These are phyloP conservation scores for Macropis europaea DNA, from an alignment of 2,888 invertebrate species.

Conservation along the genomic window DNA sequence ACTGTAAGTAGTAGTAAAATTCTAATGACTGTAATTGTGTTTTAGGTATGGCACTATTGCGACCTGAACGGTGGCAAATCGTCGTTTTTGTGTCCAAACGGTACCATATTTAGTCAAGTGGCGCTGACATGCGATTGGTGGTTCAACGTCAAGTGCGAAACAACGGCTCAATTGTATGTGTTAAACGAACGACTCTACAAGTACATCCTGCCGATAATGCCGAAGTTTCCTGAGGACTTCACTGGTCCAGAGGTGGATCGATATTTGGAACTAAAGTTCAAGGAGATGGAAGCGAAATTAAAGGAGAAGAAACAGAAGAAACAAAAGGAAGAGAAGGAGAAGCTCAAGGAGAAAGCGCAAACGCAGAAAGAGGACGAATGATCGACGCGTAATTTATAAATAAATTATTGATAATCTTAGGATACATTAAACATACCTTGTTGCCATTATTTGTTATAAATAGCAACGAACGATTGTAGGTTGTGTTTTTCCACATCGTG, in stretches of 20 bases:
- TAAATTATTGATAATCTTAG: slow-evolving; percentile 29
- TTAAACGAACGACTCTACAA: slow-evolving; percentile 94
- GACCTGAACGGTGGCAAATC: slow-evolving; percentile 94
- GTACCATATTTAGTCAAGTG: slow-evolving; percentile 94
- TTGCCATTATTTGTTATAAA: slow-evolving; percentile 63
- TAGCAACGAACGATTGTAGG: slow-evolving; percentile 31
- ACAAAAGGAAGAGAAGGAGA: slow-evolving; percentile 69
- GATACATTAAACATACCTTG: slow-evolving; percentile 47
- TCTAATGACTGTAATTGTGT: slow-evolving; percentile 48
- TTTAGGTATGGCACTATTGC: slow-evolving; percentile 94
- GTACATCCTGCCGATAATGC: slow-evolving; percentile 91
- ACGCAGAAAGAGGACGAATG: slow-evolving; percentile 36
- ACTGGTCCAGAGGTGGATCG: slow-evolving; percentile 93
- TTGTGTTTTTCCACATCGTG: neutral
- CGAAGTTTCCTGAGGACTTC: slow-evolving; percentile 94
- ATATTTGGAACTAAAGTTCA: slow-evolving; percentile 90
- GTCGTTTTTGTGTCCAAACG: slow-evolving; percentile 93
- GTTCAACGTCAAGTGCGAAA: slow-evolving; percentile 93
- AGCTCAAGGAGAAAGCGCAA: slow-evolving; percentile 57
- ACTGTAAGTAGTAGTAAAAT: too few species aligned
- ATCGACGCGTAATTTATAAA: slow-evolving; percentile 5
- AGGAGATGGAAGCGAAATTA: slow-evolving; percentile 92
- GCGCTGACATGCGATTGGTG: slow-evolving; percentile 95
- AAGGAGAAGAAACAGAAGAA: slow-evolving; percentile 83
- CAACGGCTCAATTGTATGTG: slow-evolving; percentile 92